phyloP scores from a whole-genome alignment of 1,140 invertebrate species.

The Medauroidea extradentata region DNA sequence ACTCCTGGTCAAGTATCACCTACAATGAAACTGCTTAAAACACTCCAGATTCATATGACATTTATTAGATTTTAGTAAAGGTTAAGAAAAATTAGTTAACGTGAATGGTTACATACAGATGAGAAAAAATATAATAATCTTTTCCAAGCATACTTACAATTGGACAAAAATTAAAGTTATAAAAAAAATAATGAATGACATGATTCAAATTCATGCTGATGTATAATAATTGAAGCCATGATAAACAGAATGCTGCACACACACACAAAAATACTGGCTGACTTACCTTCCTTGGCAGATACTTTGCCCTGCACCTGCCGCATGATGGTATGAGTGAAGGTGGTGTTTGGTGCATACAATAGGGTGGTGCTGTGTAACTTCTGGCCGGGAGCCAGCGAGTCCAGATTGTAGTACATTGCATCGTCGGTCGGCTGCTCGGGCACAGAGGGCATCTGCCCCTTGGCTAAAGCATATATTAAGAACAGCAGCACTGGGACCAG shows the following conservation, averaged over 20 bases:
- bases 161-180: no score
- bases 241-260: no score
- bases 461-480: slow-evolving; percentile 43
- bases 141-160: no score
- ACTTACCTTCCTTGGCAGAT: background rate
- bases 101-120: no score
- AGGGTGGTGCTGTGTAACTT: background rate
- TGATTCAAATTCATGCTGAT: background rate
- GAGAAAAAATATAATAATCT: no score
- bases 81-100: no score
- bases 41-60: no score
- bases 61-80: no score
- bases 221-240: background rate
- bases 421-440: background rate
- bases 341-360: background rate
- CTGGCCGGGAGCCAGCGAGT: background rate
- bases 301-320: background rate
- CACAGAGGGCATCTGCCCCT: slow-evolving; percentile 37
- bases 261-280: background rate
- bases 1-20: no score
- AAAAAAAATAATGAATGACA: no score
- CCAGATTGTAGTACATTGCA: background rate
- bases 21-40: no score
- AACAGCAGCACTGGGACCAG: slow-evolving; percentile 39
- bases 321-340: background rate